Evolutionary conservation across 2,797 vertebrate genomes (phyloP).

Genomic region (Rhinophrynus dorsalis): DNA sequence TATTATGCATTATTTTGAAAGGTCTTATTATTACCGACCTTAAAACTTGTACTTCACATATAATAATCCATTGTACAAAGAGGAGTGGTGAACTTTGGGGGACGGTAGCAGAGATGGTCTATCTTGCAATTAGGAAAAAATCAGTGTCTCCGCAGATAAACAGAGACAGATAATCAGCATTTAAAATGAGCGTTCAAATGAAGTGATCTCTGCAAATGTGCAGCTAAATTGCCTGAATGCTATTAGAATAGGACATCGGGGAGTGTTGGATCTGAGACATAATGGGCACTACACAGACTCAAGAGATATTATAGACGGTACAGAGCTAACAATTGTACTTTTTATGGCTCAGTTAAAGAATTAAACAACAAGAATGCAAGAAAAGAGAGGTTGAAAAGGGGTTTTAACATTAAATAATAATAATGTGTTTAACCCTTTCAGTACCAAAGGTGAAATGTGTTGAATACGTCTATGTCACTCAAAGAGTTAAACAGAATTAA

Average conservation of each 20-base stretch:
- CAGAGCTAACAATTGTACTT: background rate
- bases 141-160: slow-evolving; percentile 17
- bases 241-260: slow-evolving; percentile 56
- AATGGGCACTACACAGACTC: background rate
- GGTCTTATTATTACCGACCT: slow-evolving; percentile 35
- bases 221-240: slow-evolving; percentile 63
- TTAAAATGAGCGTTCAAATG: slow-evolving; percentile 72
- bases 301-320: background rate
- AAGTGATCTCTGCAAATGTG: slow-evolving; percentile 63
- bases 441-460: no score
- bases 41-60: slow-evolving; percentile 38
- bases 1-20: slow-evolving; percentile 41
- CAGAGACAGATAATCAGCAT: slow-evolving; percentile 63
- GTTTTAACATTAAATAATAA: no score
- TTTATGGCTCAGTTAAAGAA: background rate
- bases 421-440: no score
- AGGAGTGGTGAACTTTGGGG: background rate
- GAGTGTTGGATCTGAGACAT: slow-evolving; percentile 13
- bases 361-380: no score
- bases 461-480: no score
- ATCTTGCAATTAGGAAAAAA: slow-evolving; percentile 16
- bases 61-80: slow-evolving; percentile 23
- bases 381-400: no score
- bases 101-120: background rate
- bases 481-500: no score